Evolutionary conservation across 1,140 invertebrate species (phyloP).

Genomic region (Aphaenogaster rudis): DNA sequence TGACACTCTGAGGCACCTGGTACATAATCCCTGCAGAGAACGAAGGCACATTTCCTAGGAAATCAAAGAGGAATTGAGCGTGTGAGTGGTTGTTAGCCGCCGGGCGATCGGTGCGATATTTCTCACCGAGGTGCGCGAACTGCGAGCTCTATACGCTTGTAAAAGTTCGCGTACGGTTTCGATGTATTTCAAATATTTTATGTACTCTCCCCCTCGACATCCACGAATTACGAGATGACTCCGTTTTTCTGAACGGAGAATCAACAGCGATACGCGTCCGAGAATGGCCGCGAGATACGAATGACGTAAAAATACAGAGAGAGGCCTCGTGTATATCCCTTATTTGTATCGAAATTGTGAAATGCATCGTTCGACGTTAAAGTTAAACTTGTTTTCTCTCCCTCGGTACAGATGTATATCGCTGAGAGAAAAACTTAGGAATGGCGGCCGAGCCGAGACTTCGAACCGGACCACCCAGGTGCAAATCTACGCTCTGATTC

Average conservation of each 20-base stretch:
- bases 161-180: neutral
- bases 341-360: slow-evolving; percentile 37
- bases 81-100: slow-evolving; percentile 2
- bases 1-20: slow-evolving; percentile 85
- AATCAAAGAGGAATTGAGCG: slow-evolving; percentile 62
- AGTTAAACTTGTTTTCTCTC: slow-evolving; percentile 28
- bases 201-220: neutral
- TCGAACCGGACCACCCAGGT: slow-evolving; percentile 26
- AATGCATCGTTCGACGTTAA: slow-evolving; percentile 21
- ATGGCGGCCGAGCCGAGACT: slow-evolving; percentile 17
- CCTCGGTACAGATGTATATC: slow-evolving; percentile 12
- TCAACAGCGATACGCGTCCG: neutral
- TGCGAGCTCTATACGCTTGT: neutral
- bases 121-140: slow-evolving; percentile 3
- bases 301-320: slow-evolving; percentile 1
- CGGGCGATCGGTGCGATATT: neutral
- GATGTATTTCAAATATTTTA: neutral
- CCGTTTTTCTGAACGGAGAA: neutral
- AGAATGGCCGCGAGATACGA: neutral
- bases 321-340: neutral
- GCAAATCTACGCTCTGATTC: slow-evolving; percentile 33
- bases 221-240: neutral
- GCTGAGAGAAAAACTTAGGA: slow-evolving; percentile 42
- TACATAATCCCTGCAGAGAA: slow-evolving; percentile 84
- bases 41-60: slow-evolving; percentile 74